Conservation (phyloP, 2,113 vertebrate species). For the Carlito syrichta region DNA sequence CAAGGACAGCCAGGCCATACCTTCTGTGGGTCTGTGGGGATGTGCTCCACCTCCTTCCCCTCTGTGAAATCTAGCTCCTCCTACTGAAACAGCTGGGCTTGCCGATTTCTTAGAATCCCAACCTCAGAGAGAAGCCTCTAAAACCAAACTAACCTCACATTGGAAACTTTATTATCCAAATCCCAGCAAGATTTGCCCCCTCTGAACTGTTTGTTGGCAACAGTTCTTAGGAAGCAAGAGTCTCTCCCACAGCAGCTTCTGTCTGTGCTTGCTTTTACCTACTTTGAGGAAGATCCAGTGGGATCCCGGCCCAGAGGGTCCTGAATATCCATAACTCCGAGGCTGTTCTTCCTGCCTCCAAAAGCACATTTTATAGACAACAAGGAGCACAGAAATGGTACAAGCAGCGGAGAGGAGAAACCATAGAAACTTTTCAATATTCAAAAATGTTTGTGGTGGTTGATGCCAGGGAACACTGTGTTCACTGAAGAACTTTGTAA, state of each 20-base stretch:
- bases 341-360: not conserved
- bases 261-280: not conserved
- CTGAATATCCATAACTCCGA: not conserved
- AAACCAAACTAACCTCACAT: not conserved
- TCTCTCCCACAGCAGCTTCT: not conserved
- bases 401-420: not conserved
- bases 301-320: not conserved
- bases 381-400: not conserved
- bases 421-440: not conserved
- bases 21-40: not conserved
- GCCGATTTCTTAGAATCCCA: not conserved
- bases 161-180: not conserved
- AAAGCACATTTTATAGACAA: not conserved
- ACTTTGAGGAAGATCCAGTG: not conserved
- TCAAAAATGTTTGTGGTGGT: not conserved
- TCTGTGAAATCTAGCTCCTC: not conserved
- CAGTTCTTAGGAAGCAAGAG: not conserved
- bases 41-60: not conserved
- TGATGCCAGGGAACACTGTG: not conserved
- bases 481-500: not conserved
- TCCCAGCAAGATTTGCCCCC: not conserved
- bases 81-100: not conserved
- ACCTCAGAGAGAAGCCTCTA: not conserved
- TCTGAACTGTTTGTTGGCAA: not conserved
- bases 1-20: not conserved